Evolutionary conservation across 2,113 vertebrate species (phyloP).

Genomic region (Alexandromys fortis): DNA sequence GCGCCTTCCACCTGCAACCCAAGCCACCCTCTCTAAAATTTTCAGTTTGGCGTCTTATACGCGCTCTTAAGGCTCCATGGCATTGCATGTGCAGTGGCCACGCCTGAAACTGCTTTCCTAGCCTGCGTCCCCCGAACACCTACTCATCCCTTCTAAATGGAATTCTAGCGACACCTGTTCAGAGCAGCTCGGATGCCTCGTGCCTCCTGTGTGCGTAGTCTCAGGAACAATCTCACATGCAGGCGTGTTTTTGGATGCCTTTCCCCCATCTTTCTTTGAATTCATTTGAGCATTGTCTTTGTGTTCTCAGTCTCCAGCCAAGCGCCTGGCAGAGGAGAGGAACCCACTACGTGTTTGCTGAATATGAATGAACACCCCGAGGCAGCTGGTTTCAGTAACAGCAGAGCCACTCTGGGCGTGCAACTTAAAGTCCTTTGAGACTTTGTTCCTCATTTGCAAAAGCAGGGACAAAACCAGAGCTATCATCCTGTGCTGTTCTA

Average conservation of each 20-base stretch:
- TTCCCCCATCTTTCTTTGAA: slow-evolving; percentile 58
- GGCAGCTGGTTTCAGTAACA: slow-evolving; percentile 62
- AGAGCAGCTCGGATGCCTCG: background rate
- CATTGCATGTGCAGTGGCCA: slow-evolving; percentile 15
- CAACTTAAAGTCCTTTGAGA: slow-evolving; percentile 59
- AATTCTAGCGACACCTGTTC: slow-evolving; percentile 11
- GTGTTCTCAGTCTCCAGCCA: slow-evolving; percentile 58
- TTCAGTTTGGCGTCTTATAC: background rate
- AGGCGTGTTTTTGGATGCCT: background rate
- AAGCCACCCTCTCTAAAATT: background rate
- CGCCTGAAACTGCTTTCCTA: slow-evolving; percentile 8
- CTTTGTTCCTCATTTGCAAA: slow-evolving; percentile 62
- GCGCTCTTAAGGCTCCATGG: background rate
- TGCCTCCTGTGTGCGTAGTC: background rate
- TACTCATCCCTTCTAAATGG: background rate
- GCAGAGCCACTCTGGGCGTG: slow-evolving; percentile 8
- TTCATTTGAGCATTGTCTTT: slow-evolving; percentile 61
- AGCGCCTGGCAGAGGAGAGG: slow-evolving; percentile 60
- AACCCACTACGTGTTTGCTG: slow-evolving; percentile 70
- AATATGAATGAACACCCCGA: slow-evolving; percentile 71
- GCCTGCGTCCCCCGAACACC: background rate
- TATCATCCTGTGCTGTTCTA: slow-evolving; percentile 16
- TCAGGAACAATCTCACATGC: background rate
- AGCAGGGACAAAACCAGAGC: background rate
- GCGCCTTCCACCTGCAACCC: slow-evolving; percentile 9